phyloP scores from a whole-genome alignment of 2,888 invertebrate genomes.

The Nomada flava region DNA sequence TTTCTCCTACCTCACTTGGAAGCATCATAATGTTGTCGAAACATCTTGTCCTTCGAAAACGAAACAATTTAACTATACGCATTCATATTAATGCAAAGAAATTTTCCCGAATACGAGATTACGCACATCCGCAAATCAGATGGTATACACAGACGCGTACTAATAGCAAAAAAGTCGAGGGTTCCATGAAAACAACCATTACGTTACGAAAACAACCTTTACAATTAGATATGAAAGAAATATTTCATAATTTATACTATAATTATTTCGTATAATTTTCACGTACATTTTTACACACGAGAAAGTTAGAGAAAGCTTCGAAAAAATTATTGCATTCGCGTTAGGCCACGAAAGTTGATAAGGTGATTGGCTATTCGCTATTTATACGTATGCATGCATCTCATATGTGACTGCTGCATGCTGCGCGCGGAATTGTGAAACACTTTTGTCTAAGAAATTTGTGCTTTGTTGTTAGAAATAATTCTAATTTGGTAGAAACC shows the following conservation, averaged over 20 bases:
- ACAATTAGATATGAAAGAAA: not conserved
- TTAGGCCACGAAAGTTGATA: no score
- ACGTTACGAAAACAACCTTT: not conserved
- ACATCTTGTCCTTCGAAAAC: constrained; percentile 39
- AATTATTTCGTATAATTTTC: not conserved
- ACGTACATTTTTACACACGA: not conserved
- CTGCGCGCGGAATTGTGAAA: no score
- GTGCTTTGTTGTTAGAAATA: not conserved
- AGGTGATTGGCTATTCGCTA: not conserved
- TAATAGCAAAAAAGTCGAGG: not conserved
- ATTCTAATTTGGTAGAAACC: not conserved
- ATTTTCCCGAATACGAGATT: constrained; percentile 53
- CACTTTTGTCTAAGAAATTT: no score
- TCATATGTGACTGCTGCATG: no score
- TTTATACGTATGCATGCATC: not conserved
- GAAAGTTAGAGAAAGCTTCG: no score
- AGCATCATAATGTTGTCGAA: constrained; percentile 52
- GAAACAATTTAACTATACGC: constrained; percentile 23
- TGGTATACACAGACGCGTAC: constrained; percentile 2
- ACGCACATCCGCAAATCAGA: constrained; percentile 24
- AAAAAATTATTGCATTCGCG: no score
- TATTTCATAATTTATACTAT: not conserved
- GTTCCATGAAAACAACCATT: constrained; percentile 23
- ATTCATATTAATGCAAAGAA: constrained; percentile 33
- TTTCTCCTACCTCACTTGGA: constrained; percentile 55